These are phyloP conservation scores for Lontra canadensis DNA, from an alignment of 2,113 vertebrate species.

Conservation along the genomic window DNA sequence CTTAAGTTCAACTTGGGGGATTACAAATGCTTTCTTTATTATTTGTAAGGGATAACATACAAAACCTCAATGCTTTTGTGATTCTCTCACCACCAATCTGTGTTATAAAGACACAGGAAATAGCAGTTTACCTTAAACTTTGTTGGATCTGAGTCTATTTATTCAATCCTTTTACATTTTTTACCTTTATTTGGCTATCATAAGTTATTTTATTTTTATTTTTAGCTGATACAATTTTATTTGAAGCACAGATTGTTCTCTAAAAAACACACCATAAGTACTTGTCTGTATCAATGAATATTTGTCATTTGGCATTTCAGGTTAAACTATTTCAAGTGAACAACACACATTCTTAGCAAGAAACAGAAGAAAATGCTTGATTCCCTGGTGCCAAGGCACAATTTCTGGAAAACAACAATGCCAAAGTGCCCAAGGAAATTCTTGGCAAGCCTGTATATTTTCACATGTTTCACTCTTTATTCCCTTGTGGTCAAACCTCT, in stretches of 20 bases:
- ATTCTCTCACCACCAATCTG: background rate
- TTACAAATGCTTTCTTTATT: constrained; percentile 25
- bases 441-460: background rate
- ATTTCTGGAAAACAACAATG: background rate
- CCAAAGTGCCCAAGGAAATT: background rate
- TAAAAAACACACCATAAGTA: background rate
- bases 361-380: background rate
- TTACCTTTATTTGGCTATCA: background rate
- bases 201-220: background rate
- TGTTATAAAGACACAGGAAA: background rate
- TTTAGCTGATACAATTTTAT: background rate
- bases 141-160: constrained; percentile 37
- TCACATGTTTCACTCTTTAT: background rate
- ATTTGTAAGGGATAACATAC: background rate
- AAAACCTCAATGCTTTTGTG: background rate
- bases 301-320: background rate
- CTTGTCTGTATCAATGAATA: background rate
- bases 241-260: background rate
- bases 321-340: background rate
- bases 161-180: background rate
- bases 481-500: background rate
- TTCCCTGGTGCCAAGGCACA: background rate
- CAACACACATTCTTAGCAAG: background rate
- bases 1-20: background rate
- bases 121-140: background rate